Evolutionary conservation across 2,113 vertebrate genomes (phyloP), one percentile per base, ranked within the genome.

Genomic region (Pomatorhinus ruficollis): DNA sequence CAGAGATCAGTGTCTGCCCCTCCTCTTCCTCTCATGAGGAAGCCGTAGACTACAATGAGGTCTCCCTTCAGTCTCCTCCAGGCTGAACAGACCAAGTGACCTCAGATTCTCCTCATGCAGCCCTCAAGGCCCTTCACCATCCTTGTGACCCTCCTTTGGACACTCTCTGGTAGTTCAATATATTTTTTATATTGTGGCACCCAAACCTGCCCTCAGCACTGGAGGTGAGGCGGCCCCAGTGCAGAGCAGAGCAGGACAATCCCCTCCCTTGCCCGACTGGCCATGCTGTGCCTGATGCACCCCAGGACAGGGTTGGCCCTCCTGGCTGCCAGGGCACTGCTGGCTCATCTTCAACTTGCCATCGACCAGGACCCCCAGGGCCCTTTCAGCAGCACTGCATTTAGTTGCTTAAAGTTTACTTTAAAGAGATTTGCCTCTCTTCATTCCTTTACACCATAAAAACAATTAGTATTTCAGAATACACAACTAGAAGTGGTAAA

Each of bases 331-430:
- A 76, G 31, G 30, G 61, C 44, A 35, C 35, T 16, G 20, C 70
- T 65, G 28, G 0, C 10, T 47, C 23, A 3, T 0, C 0, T 1
- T 21, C 42, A 65, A 4, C 8, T 50, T 50, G 42, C 3, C 24
- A 35, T 5, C 0, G 0, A 49, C 12, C 20, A 54, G 42, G 3
- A 49, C 1, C 0, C 11, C 4, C 25, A 57, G 16, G 44, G 0
- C 13, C 6, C 61, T 76, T 66, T 21, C 42, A 17, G 37, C 7
- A 66, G 44, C 21, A 35, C 11, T 31, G 25, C 6, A 16, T 24
- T 76, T 37, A 64, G 40, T 35, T 76, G 57, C 28, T 35, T 31
- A 16, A 83, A 68, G 35, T 53, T 28, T 47, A n/a, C n/a, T 70
- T 40, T 3, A 81, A 53, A 71, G 31, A 84, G 70, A 57, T 35